Conservation (phyloP, 2,888 invertebrate genomes). For the Plebejus anna region DNA sequence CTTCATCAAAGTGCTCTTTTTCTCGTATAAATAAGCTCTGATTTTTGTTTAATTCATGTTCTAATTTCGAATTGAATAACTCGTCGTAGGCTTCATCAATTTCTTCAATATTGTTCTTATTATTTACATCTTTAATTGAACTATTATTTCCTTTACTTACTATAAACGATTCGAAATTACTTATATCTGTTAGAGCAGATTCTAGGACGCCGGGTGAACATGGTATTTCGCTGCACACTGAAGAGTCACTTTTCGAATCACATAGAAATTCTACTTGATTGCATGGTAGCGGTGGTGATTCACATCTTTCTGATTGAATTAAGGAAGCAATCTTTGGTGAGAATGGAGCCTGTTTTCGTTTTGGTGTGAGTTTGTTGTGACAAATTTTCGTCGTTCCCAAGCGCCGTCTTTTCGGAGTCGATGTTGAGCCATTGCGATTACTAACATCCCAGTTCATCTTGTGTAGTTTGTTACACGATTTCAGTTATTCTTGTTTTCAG, state of each 20-base stretch:
- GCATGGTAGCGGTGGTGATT: conserved; percentile 66
- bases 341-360: conserved; percentile 33
- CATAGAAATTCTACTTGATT: conserved; percentile 68
- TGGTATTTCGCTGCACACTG: conserved; percentile 48
- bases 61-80: conserved; percentile 57
- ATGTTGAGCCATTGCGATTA: conserved; percentile 35
- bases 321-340: conserved; percentile 46
- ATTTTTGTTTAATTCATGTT: conserved; percentile 40
- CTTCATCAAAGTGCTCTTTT: conserved; percentile 47
- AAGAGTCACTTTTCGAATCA: conserved; percentile 54
- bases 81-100: conserved; percentile 45
- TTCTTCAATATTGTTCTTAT: background rate
- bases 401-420: conserved; percentile 65
- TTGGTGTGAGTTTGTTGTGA: conserved; percentile 31
- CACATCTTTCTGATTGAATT: conserved; percentile 46
- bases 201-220: conserved; percentile 53
- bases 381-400: conserved; percentile 44
- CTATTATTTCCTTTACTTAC: conserved; percentile 41
- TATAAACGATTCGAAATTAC: conserved; percentile 54
- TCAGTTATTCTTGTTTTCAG: background rate
- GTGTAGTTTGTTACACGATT: background rate
- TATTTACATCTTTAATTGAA: background rate
- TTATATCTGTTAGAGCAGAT: conserved; percentile 43
- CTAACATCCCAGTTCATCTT: conserved; percentile 21
- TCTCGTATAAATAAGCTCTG: conserved; percentile 42